phyloP scores from a whole-genome alignment of 2,888 invertebrate genomes.

The Merodon equestris region DNA sequence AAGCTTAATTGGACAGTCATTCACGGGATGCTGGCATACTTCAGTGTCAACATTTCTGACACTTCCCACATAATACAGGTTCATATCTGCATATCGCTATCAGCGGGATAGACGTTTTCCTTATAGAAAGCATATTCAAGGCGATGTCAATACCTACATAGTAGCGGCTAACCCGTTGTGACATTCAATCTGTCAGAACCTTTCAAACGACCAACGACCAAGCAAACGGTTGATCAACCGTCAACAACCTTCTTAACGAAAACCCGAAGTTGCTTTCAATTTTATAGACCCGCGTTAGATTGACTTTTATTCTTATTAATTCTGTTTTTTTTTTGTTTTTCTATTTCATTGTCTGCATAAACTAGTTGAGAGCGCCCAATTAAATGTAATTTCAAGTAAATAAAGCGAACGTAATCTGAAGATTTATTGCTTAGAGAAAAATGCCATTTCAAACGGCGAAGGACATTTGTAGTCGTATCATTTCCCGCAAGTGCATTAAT shows the following conservation, averaged over 20 bases:
- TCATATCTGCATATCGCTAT: no score
- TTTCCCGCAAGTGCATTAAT: constrained; percentile 38
- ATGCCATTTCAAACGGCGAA: constrained; percentile 31
- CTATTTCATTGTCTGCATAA: constrained; percentile 38
- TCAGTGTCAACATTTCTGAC: no score
- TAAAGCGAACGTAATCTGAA: constrained; percentile 13
- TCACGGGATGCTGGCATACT: neutral
- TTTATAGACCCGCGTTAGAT: constrained; percentile 2
- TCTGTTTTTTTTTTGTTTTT: no score
- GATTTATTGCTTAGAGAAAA: constrained; percentile 59
- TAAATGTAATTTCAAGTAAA: constrained; percentile 40
- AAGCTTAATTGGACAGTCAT: constrained; percentile 32
- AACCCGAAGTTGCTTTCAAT: constrained; percentile 9
- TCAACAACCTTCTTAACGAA: constrained; percentile 10
- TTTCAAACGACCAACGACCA: constrained; percentile 3
- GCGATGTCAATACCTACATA: neutral
- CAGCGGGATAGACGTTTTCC: no score
- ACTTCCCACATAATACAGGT: no score
- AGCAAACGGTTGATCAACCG: no score
- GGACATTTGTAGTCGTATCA: constrained; percentile 53
- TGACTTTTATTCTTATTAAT: constrained; percentile 4
- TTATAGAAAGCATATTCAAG: no score
- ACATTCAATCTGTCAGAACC: constrained; percentile 18
- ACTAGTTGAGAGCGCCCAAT: constrained; percentile 25
- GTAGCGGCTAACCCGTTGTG: constrained; percentile 15